A percentile compares a stretch with the other conserved stretches of the same genome.
phyloP scores from a whole-genome alignment of 2,797 vertebrate genomes.

The Clarias laeviceps region DNA sequence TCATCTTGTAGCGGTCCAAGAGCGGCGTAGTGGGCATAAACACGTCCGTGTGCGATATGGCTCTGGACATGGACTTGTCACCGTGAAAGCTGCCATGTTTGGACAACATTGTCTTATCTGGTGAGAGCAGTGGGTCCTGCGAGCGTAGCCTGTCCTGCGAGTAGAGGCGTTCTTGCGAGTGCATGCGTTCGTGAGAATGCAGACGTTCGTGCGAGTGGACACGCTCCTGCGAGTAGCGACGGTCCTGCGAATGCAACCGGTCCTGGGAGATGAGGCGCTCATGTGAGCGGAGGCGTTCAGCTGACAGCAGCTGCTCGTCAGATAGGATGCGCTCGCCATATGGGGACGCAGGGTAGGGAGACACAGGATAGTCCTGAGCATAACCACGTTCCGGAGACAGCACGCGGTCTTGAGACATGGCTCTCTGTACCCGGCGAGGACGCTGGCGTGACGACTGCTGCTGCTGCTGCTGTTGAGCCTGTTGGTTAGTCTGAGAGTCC shows the following conservation, averaged over 20 bases:
- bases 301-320: conserved; percentile 92
- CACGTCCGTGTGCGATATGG: conserved; percentile 96
- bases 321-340: conserved; percentile 91
- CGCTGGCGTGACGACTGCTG: conserved; percentile 84
- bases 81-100: conserved; percentile 82
- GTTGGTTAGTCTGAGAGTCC: conserved; percentile 49
- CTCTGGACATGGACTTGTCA: conserved; percentile 86
- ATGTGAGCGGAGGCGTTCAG: conserved; percentile 93
- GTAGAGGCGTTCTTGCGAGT: conserved; percentile 69
- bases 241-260: conserved; percentile 88
- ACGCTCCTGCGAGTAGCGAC: conserved; percentile 85
- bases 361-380: conserved; percentile 82
- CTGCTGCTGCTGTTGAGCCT: conserved; percentile 68
- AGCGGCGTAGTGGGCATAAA: conserved; percentile 93
- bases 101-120: conserved; percentile 88
- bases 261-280: conserved; percentile 95
- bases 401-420: conserved; percentile 98
- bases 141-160: conserved; percentile 78
- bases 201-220: conserved; percentile 90
- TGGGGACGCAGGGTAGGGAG: conserved; percentile 80
- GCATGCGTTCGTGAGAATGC: conserved; percentile 79
- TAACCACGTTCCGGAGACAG: conserved; percentile 84
- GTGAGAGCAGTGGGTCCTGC: conserved; percentile 94
- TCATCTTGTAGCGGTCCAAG: conserved; percentile 98
- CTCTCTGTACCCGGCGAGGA: conserved; percentile 89